phyloP scores from a whole-genome alignment of 2,888 invertebrate species.

The Podotricha telesiphe region DNA sequence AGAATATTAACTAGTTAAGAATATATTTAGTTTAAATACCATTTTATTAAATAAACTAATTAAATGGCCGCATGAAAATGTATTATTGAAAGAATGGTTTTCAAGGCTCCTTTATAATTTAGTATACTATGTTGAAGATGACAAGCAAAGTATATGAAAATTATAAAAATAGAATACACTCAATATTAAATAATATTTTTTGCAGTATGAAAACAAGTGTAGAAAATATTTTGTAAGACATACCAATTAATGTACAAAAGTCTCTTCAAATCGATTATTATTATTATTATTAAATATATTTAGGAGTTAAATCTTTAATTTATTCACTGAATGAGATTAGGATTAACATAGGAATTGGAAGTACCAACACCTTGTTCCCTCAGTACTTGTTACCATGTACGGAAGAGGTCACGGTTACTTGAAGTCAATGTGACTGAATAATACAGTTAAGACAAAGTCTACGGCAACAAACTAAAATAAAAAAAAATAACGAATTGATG shows the following conservation, averaged over 20 bases:
- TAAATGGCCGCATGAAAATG: neutral
- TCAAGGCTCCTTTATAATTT: neutral
- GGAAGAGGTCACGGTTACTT: slow-evolving; percentile 19
- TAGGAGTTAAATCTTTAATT: no score
- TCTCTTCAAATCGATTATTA: no score
- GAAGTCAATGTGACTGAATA: slow-evolving; percentile 9
- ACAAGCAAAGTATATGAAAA: neutral
- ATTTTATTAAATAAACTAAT: neutral
- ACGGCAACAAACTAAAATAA: neutral
- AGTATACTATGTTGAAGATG: neutral
- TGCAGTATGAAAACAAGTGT: neutral
- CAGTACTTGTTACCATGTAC: neutral
- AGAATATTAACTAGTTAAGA: no score
- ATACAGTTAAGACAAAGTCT: neutral
- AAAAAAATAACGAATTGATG: neutral
- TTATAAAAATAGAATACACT: neutral
- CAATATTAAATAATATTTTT: neutral
- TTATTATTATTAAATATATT: no score
- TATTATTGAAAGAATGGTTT: neutral
- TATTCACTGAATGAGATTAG: no score
- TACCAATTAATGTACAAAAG: no score
- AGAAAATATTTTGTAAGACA: neutral
- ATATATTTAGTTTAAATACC: no score
- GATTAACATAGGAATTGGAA: neutral
- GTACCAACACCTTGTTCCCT: neutral